Evolutionary conservation across 2,888 invertebrate species (phyloP).

Genomic region (Pseudococcus viburni): DNA sequence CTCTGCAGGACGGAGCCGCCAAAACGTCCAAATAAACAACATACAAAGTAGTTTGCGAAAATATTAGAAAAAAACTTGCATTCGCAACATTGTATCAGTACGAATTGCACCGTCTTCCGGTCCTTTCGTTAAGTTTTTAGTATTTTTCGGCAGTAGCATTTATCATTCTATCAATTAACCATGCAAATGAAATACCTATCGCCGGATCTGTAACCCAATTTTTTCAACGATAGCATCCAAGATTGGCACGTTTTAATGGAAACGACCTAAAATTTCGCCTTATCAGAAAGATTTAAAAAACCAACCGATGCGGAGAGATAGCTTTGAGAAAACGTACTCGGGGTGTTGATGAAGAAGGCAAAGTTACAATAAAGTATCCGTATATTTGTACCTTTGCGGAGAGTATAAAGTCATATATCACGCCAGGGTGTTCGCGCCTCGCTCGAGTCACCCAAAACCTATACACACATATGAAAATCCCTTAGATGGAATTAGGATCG

Average conservation of each 20-base stretch:
- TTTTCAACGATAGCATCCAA: background rate
- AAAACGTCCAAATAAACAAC: background rate
- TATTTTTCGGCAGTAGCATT: background rate
- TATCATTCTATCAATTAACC: constrained; percentile 15
- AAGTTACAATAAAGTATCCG: background rate
- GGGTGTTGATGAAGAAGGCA: background rate
- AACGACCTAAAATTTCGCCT: background rate
- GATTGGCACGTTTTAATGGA: background rate
- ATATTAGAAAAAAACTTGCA: background rate
- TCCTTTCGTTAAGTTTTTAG: background rate
- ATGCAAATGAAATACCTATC: constrained; percentile 21
- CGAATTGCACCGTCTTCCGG: background rate
- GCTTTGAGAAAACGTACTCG: no score
- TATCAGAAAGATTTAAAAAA: background rate
- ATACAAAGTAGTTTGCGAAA: constrained; percentile 24
- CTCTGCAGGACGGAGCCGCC: background rate
- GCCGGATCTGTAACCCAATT: constrained; percentile 24
- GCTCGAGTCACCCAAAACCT: constrained; percentile 5
- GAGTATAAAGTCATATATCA: background rate
- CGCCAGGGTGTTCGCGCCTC: background rate
- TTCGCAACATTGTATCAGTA: constrained; percentile 19
- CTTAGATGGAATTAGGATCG: background rate
- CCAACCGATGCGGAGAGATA: no score
- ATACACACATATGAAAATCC: background rate
- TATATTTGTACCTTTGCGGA: background rate